These are phyloP conservation scores for Drosophila neonasuta DNA, from an alignment of 2,888 invertebrate species.

Conservation along the genomic window DNA sequence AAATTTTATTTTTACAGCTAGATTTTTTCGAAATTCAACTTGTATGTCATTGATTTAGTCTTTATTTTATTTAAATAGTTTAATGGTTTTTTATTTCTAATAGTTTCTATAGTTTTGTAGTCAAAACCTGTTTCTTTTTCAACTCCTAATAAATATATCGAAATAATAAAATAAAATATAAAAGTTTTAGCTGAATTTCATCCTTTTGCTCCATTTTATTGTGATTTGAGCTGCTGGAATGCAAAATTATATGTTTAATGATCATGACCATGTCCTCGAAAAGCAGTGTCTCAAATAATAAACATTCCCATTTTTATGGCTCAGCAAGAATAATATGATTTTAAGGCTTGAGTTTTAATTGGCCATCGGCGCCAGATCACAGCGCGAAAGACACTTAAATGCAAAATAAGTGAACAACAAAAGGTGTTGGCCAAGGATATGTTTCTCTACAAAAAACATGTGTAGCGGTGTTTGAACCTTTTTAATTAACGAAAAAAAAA, in stretches of 20 bases:
- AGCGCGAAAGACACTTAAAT: constrained; percentile 31
- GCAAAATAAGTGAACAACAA: constrained; percentile 24
- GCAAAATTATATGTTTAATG: constrained; percentile 24
- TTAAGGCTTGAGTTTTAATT: constrained; percentile 56
- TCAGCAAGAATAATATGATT: constrained; percentile 10
- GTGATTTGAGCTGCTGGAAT: neutral
- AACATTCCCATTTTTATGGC: constrained; percentile 28
- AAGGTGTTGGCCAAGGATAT: constrained; percentile 69
- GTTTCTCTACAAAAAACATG: constrained; percentile 30
- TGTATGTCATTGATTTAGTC: too few species aligned
- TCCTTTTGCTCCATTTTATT: too few species aligned
- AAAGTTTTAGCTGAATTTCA: too few species aligned
- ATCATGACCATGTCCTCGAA: neutral
- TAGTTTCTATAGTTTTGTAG: too few species aligned
- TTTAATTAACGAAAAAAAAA: constrained; percentile 64
- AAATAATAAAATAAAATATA: too few species aligned
- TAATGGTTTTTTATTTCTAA: too few species aligned
- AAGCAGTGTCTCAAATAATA: constrained; percentile 11
- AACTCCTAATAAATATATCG: too few species aligned
- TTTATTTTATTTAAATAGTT: too few species aligned
- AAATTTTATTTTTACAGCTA: too few species aligned
- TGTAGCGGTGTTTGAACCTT: constrained; percentile 54
- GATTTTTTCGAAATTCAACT: too few species aligned
- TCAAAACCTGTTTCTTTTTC: too few species aligned
- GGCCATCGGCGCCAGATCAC: constrained; percentile 66